A percentile compares a stretch with the other conserved stretches of the same genome.
These are phyloP conservation scores for Idaea biselata DNA, from an alignment of 2,888 invertebrate species.

Conservation along the genomic window DNA sequence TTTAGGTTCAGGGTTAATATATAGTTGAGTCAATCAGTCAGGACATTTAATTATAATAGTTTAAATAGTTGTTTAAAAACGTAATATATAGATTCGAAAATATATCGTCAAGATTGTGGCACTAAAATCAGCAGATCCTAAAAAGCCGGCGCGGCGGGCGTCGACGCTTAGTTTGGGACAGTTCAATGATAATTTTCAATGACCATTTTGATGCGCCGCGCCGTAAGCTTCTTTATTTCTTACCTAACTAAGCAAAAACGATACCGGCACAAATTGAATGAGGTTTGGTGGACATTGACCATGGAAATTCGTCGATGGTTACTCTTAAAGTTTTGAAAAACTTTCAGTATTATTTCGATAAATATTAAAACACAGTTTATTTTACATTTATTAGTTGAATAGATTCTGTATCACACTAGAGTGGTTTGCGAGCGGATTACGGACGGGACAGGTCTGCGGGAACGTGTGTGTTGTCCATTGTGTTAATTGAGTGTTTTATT, in stretches of 20 bases:
- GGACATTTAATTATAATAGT: too few relatives aligned
- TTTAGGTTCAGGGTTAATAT: too few relatives aligned
- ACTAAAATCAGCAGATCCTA: background rate
- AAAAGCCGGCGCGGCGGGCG: background rate
- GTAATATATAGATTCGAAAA: constrained; percentile 28
- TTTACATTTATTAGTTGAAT: background rate
- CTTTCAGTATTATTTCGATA: too few relatives aligned
- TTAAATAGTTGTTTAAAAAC: too few relatives aligned
- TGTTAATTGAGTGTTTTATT: too few relatives aligned
- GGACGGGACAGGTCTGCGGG: too few relatives aligned
- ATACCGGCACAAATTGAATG: constrained; percentile 30
- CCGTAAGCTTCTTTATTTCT: constrained; percentile 19
- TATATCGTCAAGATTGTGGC: constrained; percentile 5
- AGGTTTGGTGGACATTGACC: constrained; percentile 23
- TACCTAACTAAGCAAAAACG: constrained; percentile 38
- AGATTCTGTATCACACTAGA: too few relatives aligned
- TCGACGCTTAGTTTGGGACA: background rate
- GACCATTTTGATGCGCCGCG: constrained; percentile 25
- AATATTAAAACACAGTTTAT: background rate
- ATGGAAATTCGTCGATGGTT: constrained; percentile 13
- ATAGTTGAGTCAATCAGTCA: too few relatives aligned
- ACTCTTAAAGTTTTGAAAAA: background rate
- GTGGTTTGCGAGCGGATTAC: too few relatives aligned
- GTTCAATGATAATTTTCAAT: constrained; percentile 22
- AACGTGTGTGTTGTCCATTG: too few relatives aligned